These are phyloP conservation scores for Drosophila recens DNA, from an alignment of 2,888 invertebrate genomes.

Conservation along the genomic window DNA sequence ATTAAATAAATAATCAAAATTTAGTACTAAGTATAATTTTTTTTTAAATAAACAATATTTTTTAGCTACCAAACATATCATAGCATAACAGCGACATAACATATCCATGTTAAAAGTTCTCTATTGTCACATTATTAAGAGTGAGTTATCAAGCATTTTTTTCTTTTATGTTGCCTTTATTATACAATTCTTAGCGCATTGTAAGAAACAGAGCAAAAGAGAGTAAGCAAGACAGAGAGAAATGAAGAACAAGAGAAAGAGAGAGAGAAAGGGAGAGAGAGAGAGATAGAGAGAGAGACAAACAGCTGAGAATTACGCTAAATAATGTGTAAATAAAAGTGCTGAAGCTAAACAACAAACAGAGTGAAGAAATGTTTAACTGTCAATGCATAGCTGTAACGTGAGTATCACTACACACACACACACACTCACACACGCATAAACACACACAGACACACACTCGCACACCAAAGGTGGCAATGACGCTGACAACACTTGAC, in stretches of 20 bases:
- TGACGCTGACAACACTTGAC: slow-evolving; percentile 23
- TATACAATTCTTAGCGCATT: slow-evolving; percentile 20
- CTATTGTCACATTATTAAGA: slow-evolving; percentile 1
- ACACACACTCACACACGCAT: no score
- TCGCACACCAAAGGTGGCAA: slow-evolving; percentile 15
- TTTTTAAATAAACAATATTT: no score
- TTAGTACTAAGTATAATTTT: no score
- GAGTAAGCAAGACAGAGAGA: not conserved
- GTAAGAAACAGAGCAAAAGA: slow-evolving; percentile 12
- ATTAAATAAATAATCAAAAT: no score
- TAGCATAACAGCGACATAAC: not conserved
- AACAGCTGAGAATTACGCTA: slow-evolving; percentile 27
- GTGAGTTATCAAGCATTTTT: not conserved
- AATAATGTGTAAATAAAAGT: slow-evolving; percentile 48
- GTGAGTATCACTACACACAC: slow-evolving; percentile 29
- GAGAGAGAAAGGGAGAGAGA: not conserved
- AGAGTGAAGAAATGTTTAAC: slow-evolving; percentile 17
- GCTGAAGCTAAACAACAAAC: slow-evolving; percentile 15
- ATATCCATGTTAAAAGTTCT: slow-evolving; percentile 4
- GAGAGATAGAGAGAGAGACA: not conserved
- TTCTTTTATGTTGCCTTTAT: slow-evolving; percentile 6
- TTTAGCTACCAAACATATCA: no score
- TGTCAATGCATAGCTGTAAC: slow-evolving; percentile 40
- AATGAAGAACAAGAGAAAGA: not conserved
- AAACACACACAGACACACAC: not conserved